phyloP scores from a whole-genome alignment of 2,888 invertebrate genomes.

The Pachydiplax longipennis region DNA sequence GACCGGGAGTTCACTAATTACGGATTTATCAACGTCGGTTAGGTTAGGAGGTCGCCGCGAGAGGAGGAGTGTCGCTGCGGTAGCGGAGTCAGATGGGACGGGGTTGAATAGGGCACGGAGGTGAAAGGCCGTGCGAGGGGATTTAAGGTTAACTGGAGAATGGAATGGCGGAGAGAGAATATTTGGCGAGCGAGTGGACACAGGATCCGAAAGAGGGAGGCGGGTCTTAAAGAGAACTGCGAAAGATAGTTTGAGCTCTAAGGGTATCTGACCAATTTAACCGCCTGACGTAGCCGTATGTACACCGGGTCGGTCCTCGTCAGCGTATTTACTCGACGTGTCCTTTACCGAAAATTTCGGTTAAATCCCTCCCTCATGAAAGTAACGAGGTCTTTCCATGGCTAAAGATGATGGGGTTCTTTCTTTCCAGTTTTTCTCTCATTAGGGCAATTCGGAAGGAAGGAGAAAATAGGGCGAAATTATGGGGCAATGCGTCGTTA shows the following conservation, averaged over 20 bases:
- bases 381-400: no score
- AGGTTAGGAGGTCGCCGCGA: not conserved
- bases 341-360: no score
- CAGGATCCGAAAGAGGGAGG: not conserved
- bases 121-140: not conserved
- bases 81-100: not conserved
- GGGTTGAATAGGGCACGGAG: not conserved
- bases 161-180: not conserved
- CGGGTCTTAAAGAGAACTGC: not conserved
- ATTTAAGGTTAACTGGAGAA: not conserved
- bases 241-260: not conserved
- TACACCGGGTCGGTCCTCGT: no score
- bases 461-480: no score
- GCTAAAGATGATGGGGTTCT: no score
- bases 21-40: slow-evolving; percentile 25
- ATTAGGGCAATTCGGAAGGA: no score
- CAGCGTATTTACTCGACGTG: no score
- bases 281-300: no score
- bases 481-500: no score
- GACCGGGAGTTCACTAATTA: slow-evolving; percentile 33
- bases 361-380: no score
- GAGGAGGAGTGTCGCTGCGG: not conserved
- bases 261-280: no score
- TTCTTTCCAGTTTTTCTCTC: no score
- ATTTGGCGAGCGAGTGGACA: not conserved